These are phyloP conservation scores for Ciconia nigra DNA, from an alignment of 2,797 vertebrate genomes.

Conservation along the genomic window DNA sequence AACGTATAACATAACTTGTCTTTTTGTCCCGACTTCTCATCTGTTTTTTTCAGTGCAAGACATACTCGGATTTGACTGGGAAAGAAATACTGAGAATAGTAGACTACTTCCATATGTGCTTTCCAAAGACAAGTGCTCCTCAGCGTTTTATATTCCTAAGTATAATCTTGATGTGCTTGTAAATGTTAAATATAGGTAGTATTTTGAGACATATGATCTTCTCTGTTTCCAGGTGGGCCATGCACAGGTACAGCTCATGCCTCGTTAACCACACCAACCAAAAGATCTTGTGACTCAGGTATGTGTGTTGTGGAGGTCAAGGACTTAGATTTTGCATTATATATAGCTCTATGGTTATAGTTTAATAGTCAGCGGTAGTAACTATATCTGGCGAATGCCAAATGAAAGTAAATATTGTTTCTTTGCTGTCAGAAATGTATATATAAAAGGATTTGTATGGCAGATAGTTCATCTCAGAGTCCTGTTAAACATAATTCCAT, in stretches of 20 bases:
- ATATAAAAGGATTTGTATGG: neutral
- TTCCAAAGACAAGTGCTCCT: neutral
- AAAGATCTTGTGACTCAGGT: conserved; percentile 92
- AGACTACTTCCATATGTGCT: neutral
- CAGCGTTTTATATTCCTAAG: neutral
- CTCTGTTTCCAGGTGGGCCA: conserved; percentile 84
- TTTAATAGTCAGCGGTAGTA: neutral
- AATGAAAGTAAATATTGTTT: neutral
- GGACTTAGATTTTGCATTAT: neutral
- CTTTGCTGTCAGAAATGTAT: neutral
- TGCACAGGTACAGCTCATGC: conserved; percentile 89
- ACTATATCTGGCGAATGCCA: neutral
- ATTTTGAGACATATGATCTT: conserved; percentile 10
- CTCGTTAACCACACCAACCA: conserved; percentile 88
- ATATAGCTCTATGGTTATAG: neutral
- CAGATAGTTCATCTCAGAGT: neutral
- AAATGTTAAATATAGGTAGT: neutral
- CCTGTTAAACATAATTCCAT: neutral
- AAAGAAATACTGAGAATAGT: neutral
- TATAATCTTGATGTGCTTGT: neutral
- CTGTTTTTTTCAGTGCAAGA: neutral
- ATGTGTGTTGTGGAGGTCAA: conserved; percentile 35
- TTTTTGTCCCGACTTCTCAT: neutral
- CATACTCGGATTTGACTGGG: neutral
- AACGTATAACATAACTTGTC: neutral